phyloP scores from a whole-genome alignment of 2,113 vertebrate species.

The Forbesichthys papilliferus region DNA sequence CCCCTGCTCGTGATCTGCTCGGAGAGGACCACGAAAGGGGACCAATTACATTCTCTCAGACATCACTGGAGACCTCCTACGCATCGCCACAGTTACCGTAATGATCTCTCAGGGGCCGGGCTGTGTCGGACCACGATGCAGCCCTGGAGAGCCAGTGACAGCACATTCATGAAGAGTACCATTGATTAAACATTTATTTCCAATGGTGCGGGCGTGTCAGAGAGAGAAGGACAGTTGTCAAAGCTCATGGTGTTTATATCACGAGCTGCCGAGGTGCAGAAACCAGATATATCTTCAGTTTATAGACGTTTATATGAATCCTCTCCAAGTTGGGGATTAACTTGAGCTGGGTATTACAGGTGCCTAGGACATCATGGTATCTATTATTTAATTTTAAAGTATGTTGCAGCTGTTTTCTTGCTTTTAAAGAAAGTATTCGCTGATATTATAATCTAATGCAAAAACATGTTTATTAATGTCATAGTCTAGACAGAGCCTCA shows the following conservation, averaged over 20 bases:
- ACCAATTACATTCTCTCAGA: conserved; percentile 61
- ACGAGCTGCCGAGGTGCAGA: background rate
- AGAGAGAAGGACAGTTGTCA: conserved; percentile 12
- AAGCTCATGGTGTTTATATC: conserved; percentile 4
- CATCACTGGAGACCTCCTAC: conserved; percentile 31
- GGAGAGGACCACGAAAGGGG: conserved; percentile 40
- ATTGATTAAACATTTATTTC: conserved; percentile 28
- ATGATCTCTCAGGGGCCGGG: conserved; percentile 58
- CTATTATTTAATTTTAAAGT: no score
- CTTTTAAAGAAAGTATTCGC: background rate
- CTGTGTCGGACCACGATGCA: conserved; percentile 1
- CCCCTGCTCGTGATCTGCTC: conserved; percentile 27
- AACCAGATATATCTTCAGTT: background rate
- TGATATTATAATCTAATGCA: conserved; percentile 12
- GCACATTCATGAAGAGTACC: conserved; percentile 19
- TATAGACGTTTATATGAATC: no score
- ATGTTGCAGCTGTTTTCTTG: background rate
- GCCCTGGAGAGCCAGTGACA: conserved; percentile 23
- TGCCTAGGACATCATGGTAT: no score
- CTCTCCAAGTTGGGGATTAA: no score
- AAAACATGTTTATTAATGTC: background rate
- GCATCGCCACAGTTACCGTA: conserved; percentile 48
- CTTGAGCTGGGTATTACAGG: no score
- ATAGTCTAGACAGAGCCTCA: conserved; percentile 18
- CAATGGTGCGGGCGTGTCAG: conserved; percentile 1